Conservation (phyloP, 2,797 vertebrate genomes). For the Myotis vivesi region DNA sequence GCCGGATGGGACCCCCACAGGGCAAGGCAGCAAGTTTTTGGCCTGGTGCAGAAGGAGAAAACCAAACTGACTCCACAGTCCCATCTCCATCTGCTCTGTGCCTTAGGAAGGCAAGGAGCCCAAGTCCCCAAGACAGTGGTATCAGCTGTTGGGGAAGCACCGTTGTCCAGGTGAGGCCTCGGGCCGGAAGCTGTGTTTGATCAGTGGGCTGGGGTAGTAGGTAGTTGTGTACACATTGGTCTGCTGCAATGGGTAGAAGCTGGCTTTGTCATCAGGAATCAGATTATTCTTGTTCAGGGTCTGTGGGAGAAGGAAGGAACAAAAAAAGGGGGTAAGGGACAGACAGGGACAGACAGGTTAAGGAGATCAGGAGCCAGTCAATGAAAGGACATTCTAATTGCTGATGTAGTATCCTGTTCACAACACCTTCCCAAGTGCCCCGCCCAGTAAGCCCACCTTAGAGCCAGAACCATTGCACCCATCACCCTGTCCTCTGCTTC, state of each 20-base stretch:
- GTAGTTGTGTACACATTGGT: slow-evolving; percentile 99
- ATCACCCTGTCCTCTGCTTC: neutral
- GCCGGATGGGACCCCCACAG: neutral
- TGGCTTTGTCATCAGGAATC: slow-evolving; percentile 95
- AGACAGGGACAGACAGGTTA: neutral
- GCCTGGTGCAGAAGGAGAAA: slow-evolving; percentile 71
- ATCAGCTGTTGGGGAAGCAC: slow-evolving; percentile 98
- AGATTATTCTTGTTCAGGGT: slow-evolving; percentile 99
- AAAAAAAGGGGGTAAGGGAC: neutral
- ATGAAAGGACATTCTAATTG: neutral
- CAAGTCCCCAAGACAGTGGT: slow-evolving; percentile 41
- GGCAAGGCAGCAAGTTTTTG: slow-evolving; percentile 53
- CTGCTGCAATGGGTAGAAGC: slow-evolving; percentile 96
- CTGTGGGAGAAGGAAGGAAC: slow-evolving; percentile 83
- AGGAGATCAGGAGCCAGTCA: neutral
- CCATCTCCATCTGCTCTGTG: slow-evolving; percentile 72
- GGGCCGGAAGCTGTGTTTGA: slow-evolving; percentile 96
- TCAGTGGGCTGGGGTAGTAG: slow-evolving; percentile 95
- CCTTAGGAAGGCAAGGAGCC: slow-evolving; percentile 79
- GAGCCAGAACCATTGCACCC: neutral
- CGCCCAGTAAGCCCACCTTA: neutral
- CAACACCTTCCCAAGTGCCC: neutral
- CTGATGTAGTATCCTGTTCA: neutral
- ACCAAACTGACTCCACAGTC: slow-evolving; percentile 57
- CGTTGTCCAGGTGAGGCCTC: slow-evolving; percentile 94